Evolutionary conservation across 2,797 vertebrate species (phyloP).

Genomic region (Leptodactylus fallax): DNA sequence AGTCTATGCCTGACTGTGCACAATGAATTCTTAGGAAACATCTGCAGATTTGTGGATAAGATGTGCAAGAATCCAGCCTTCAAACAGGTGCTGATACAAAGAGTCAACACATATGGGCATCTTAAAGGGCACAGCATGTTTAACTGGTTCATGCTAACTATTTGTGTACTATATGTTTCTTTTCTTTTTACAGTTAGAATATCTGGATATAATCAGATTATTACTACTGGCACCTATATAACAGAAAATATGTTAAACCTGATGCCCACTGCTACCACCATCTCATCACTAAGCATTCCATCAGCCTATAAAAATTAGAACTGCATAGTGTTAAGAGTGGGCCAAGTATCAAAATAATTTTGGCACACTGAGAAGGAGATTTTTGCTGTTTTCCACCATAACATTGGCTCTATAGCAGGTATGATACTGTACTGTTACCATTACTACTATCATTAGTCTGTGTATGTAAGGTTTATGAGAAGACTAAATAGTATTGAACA

Average conservation of each 20-base stretch:
- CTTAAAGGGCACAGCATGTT: background rate
- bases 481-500: too few relatives aligned
- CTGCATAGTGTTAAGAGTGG: background rate
- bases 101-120: background rate
- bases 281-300: too few relatives aligned
- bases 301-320: background rate
- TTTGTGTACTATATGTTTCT: background rate
- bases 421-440: background rate
- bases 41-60: slow-evolving; percentile 7
- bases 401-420: background rate
- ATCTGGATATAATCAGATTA: too few relatives aligned
- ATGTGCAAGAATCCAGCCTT: background rate
- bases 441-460: background rate
- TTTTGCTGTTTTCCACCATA: background rate
- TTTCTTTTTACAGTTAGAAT: too few relatives aligned
- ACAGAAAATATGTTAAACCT: too few relatives aligned
- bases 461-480: background rate
- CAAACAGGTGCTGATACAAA: background rate
- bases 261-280: background rate
- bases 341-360: background rate
- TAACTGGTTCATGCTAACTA: background rate
- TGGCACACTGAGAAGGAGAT: background rate
- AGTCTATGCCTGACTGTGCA: background rate
- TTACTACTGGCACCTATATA: too few relatives aligned
- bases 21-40: background rate